These are phyloP conservation scores for Sesia bembeciformis DNA, from an alignment of 2,888 invertebrate genomes.

Conservation along the genomic window DNA sequence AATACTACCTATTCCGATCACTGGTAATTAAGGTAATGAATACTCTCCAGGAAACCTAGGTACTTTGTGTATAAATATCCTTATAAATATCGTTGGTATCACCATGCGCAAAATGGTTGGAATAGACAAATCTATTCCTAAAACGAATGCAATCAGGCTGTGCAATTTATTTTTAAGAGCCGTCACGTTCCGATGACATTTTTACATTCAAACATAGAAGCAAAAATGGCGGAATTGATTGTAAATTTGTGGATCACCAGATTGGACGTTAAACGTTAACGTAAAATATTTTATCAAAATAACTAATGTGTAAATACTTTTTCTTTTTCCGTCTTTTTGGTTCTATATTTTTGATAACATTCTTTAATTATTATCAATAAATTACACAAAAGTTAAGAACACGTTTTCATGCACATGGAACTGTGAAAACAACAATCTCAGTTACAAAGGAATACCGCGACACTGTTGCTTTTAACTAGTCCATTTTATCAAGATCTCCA, in stretches of 20 bases:
- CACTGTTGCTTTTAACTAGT: constrained; percentile 14
- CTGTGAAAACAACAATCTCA: constrained; percentile 17
- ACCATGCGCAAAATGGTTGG: constrained; percentile 3
- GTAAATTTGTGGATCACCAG: too few species aligned
- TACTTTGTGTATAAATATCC: too few species aligned
- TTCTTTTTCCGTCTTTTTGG: too few species aligned
- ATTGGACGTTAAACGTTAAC: too few species aligned
- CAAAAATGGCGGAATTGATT: too few species aligned
- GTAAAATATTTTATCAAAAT: too few species aligned
- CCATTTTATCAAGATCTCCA: constrained; percentile 8
- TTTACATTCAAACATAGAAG: too few species aligned
- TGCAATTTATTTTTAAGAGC: not conserved
- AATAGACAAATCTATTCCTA: constrained; percentile 4
- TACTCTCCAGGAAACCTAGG: too few species aligned
- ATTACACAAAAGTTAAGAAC: not conserved
- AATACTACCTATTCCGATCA: too few species aligned
- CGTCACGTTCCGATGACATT: not conserved
- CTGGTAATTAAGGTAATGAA: too few species aligned
- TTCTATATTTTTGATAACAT: constrained; percentile 4
- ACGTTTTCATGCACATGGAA: constrained; percentile 7
- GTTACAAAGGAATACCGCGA: constrained; percentile 10
- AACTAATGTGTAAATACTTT: too few species aligned
- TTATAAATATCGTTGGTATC: too few species aligned
- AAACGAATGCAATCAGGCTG: constrained; percentile 1
- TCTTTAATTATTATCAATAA: constrained; percentile 10